Conservation (phyloP, 2,113 vertebrate genomes). For the Athene cunicularia region DNA sequence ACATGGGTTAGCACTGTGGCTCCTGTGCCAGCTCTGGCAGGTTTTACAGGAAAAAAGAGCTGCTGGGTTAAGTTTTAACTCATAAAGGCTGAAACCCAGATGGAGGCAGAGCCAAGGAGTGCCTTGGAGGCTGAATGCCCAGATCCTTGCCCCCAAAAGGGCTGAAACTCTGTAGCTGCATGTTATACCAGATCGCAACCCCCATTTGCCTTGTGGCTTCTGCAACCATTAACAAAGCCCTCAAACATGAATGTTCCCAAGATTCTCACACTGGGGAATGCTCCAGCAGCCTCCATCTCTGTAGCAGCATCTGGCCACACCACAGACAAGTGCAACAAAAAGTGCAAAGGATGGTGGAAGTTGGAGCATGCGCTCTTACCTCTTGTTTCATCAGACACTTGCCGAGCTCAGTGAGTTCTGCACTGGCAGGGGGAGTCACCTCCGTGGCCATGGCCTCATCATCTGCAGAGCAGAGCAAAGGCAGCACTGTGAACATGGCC, state of each 20-base stretch:
- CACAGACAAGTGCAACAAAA: not conserved
- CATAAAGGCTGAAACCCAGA: not conserved
- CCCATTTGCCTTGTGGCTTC: not conserved
- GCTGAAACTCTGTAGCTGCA: not conserved
- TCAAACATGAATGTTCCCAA: fast-evolving
- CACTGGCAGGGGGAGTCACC: constrained; percentile 70
- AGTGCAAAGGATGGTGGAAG: not conserved
- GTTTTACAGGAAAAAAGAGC: not conserved
- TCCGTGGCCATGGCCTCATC: constrained; percentile 92
- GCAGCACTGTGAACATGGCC: not conserved
- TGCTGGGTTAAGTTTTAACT: not conserved
- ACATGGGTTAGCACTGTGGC: not conserved
- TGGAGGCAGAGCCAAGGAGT: not conserved
- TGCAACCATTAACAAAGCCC: not conserved
- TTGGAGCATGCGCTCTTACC: constrained; percentile 69
- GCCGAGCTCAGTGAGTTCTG: constrained; percentile 91
- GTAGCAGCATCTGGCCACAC: not conserved
- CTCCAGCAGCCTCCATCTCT: not conserved
- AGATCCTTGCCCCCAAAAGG: not conserved
- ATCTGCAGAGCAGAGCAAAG: constrained; percentile 73
- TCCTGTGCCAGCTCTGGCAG: not conserved
- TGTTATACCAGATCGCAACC: not conserved
- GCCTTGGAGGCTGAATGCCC: not conserved
- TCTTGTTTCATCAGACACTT: constrained; percentile 91
- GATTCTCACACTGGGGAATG: not conserved